Base-by-base conservation (phyloP, 2,888 invertebrate species). In the Ophraella communa region DNA sequence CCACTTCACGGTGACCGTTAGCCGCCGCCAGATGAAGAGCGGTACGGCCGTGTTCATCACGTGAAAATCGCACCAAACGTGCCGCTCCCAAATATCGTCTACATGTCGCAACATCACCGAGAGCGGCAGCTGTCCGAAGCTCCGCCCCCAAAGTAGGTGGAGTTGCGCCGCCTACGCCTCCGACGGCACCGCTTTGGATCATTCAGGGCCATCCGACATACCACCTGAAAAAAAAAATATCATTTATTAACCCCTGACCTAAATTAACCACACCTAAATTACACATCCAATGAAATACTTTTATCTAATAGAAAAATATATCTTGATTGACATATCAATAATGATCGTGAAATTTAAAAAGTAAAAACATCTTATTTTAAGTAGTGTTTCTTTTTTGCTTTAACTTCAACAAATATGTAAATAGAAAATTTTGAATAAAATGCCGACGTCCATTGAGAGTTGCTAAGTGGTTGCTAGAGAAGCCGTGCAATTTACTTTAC, bases 171-270 rank as follows among this genome's bases (percentile, higher is more conserved):
- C 76, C 74, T 67, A 73, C 72, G 69, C 70, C 71, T 71, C 68
- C 72, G 62, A 66, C 39, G 54, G 55, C 35, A 42, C 57, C 58
- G 64, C 53, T 57, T 57, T 44, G 70, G 62, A 77, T 80, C 81
- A 81, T 81, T 78, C 79, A 77, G 79, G 74, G 80, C 77, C 79
- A 79, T 81, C 79, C 73, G 77, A 79, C 81, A 80, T 80, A 74
- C 76, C 76, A 78, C 74, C 79, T 79, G 72, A 18, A 74, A 75
- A 23, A 51, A 61, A 66, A 64, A 39, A 14, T 7, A 17, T 0
- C 5, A 30, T 11, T 30, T 30, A 3, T 30, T 30, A 30, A 2
- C 10, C 1, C 10, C 7, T 8, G 7, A 8, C 27, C 27, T 10
- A 27, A 27, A 27, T 27, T 27, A n/a, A n/a, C n/a, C n/a, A n/a